Evolutionary conservation across 2,797 vertebrate species (phyloP).

Genomic region (Lophius americanus): DNA sequence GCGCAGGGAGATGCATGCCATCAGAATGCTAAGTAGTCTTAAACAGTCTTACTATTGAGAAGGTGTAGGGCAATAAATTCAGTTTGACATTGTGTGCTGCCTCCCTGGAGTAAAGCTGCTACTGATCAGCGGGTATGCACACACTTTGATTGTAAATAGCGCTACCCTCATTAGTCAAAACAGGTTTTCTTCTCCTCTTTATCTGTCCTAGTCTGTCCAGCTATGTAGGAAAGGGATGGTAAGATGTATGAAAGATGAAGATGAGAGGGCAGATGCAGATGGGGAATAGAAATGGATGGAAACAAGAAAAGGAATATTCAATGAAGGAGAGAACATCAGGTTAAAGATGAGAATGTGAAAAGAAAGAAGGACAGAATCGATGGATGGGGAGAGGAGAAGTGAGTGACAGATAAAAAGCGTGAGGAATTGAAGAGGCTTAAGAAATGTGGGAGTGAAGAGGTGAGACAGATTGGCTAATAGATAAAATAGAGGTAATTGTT

Average conservation of each 20-base stretch:
- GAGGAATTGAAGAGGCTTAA: constrained; percentile 23
- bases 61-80: constrained; percentile 62
- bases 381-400: constrained; percentile 30
- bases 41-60: constrained; percentile 65
- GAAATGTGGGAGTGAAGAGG: constrained; percentile 17
- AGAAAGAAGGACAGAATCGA: constrained; percentile 22
- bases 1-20: constrained; percentile 46
- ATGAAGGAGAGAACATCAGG: constrained; percentile 28
- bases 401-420: constrained; percentile 21
- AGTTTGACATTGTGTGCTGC: constrained; percentile 57
- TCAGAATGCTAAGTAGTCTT: constrained; percentile 70
- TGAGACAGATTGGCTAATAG: constrained; percentile 26
- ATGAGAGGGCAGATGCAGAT: constrained; percentile 18
- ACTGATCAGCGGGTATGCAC: constrained; percentile 59
- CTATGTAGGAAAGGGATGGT: constrained; percentile 18
- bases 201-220: constrained; percentile 40
- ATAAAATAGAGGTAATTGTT: constrained; percentile 39
- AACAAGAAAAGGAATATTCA: constrained; percentile 39
- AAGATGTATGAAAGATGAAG: constrained; percentile 12
- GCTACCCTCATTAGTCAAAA: constrained; percentile 51
- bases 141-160: constrained; percentile 61
- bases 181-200: constrained; percentile 53
- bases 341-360: constrained; percentile 48
- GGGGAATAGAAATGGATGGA: constrained; percentile 6
- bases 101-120: constrained; percentile 42